Evolutionary conservation across 2,888 invertebrate genomes (phyloP), one percentile per base, ranked within the genome.

Genomic region (Conchocele bisecta): DNA sequence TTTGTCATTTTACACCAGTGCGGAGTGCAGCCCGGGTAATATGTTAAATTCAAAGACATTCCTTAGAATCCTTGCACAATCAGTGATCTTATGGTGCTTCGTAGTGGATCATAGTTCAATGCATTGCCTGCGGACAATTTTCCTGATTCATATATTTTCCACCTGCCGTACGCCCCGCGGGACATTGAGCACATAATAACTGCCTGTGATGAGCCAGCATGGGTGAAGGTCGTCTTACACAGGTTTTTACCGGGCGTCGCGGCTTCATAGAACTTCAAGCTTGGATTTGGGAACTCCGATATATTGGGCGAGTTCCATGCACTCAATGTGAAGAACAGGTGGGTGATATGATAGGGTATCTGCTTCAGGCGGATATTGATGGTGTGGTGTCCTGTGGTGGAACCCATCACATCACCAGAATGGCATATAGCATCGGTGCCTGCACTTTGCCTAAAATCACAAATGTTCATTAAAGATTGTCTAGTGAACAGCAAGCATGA

Each of bases 161-260:
- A 84, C 39, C 41, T 42, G 20, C 78, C 79, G 29, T 59, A 53
- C 2, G 42, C n/a, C 6, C 59, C 57, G 9, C 75, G 74, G 13
- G 77, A 80, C 33, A 81, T 56, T 9, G 82, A 81, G 41, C 84
- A 84, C 84, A 84, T 84, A 41, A 84, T 57, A 11, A 83, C 82
- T 24, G 84, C 83, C 56, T 82, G 80, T 4, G 81, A 82, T 35
- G 69, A 37, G 5, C 61, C 24, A 4, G 84, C 84, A 58, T 84
- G 83, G 3, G 64, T 53, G 44, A 84, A 84, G 7, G 83, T 80
- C 24, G 84, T 84, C 31, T 77, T 81, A 46, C 83, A 84, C 2
- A 84, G 63, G 39, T 82, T 72, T n/a, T 73, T 75, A 1, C 29
- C 51, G 7, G 66, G 63, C 11, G 79, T 80, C 9, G 71, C 22